Conservation (phyloP, 2,888 invertebrate genomes). For the Volucella inanis region DNA sequence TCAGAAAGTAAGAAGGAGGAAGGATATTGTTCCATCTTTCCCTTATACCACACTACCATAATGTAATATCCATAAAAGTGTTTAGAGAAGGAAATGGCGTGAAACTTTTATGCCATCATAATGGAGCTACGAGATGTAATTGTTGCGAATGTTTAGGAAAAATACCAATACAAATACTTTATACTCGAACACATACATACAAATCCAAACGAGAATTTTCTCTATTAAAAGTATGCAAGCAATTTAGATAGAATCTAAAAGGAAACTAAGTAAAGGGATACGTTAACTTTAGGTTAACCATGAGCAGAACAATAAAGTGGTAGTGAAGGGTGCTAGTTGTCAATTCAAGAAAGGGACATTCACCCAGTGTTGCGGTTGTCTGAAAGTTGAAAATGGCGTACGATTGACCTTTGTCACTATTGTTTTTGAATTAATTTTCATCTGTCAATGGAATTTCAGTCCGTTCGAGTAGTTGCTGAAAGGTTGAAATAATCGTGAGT, state of each 20-base stretch:
- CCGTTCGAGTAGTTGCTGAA: too few relatives aligned
- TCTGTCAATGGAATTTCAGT: too few relatives aligned
- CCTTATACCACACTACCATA: not conserved
- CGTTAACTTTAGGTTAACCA: not conserved
- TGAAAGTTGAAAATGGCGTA: too few relatives aligned
- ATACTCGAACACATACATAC: too few relatives aligned
- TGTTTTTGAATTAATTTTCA: too few relatives aligned
- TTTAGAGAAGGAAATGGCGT: conserved; percentile 53
- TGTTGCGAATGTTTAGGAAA: conserved; percentile 35
- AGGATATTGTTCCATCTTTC: not conserved
- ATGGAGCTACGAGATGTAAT: conserved; percentile 26
- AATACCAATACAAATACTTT: too few relatives aligned
- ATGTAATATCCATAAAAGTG: conserved; percentile 60
- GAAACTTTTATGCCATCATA: conserved; percentile 50
- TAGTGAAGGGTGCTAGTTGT: too few relatives aligned
- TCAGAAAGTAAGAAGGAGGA: not conserved
- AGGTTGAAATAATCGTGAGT: too few relatives aligned
- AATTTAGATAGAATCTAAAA: conserved; percentile 1
- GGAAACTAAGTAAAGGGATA: not conserved
- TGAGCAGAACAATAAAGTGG: not conserved
- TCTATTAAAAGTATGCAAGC: conserved; percentile 16
- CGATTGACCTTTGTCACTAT: too few relatives aligned
- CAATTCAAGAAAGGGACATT: too few relatives aligned
- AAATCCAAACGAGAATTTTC: not conserved
- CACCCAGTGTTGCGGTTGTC: too few relatives aligned